Base-by-base conservation (phyloP, 2,113 vertebrate species). In the Polypterus bichir region DNA sequence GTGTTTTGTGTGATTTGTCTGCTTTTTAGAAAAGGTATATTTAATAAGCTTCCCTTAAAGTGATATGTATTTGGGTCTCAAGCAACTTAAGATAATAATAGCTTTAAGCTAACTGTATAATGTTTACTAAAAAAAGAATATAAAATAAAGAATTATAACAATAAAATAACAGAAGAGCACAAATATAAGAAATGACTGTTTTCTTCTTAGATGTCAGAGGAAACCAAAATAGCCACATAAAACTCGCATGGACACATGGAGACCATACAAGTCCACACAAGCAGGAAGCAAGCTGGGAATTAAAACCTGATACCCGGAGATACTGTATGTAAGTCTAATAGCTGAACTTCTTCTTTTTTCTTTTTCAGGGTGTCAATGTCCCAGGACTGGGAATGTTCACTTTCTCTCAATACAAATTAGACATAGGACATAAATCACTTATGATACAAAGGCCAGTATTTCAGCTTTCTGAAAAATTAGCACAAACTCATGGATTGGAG, bases 321-420 rank as follows among this genome's bases (percentile, higher is more conserved):
- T 54, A 27, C 27, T 1, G 27, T 27, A 57, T 57, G 9, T 54
- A 57, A 8, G n/a, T 64, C 48, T 65, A 52, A 46, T 6, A 27
- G 59, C 51, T 63, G 4, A 57, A 51, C 46, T 9, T 63, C 49
- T 4, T 5, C 3, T 9, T 5, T 1, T 8, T 63, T 55, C 59
- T 57, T 47, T 77, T 71, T 59, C 11, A 91, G 88, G 88, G 87
- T 3, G 88, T 88, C 60, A 75, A 73, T 4, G 79, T 92, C 59
- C 65, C 76, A 49, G 88, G 84, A 47, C 69, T 91, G 59, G 90
- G 89, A 9, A 88, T 77, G 48, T 93, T 91, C 59, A 89, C 85
- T 46, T 88, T 91, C 57, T 79, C 70, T 3, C 84, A 84, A 71
- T 76, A 86, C 66, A 81, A 76, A 48, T 48, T 88, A 44, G 77